Base-by-base conservation (phyloP, 2,797 vertebrate species). In the Brotula barbata region DNA sequence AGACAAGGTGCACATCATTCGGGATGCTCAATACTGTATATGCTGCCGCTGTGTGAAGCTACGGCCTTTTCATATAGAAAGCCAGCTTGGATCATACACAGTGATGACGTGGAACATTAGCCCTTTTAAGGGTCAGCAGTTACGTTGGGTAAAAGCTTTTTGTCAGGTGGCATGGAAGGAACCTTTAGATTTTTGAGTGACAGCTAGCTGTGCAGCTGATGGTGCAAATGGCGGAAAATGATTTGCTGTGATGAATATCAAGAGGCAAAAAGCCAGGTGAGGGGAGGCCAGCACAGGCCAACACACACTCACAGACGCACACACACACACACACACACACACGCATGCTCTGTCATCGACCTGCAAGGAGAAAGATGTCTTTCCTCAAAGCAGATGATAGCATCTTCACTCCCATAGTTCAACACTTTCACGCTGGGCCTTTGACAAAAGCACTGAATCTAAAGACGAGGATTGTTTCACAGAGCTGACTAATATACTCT, bases 401-500 rank as follows among this genome's bases (percentile, higher is more conserved):
- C 58, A 59, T 81, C 65, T 71, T 62, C 37, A 44, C 44, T 66
- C 59, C 53, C 45, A 52, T 44, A 64, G 71, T 73, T 77, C 64
- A 56, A 55, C 61, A 66, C 70, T 76, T 69, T 71, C 51, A 66
- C 58, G 53, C 1, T 14, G 64, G 77, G 77, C 51, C 68, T 81
- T 78, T 64, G 64, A 83, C 57, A 73, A 67, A 75, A 69, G 36
- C 55, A 36, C 55, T 67, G 66, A 72, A 71, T 75, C 64, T 66
- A 51, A 73, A 74, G 48, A n/a, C 65, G 55, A 58, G 42, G 64
- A 68, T 77, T 79, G 83, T 85, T 84, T 78, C 56, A 52, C 46
- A 54, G 69, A 56, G 56, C 58, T 78, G 73, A 86, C 62, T 83
- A 80, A 81, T 85, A 76, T 64, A 48, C 44, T 56, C 31, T 51